Percentiles rank a stretch among this genome's conserved stretches.
These are phyloP conservation scores for Pelobates fuscus DNA, from an alignment of 2,113 vertebrate species.

Conservation along the genomic window DNA sequence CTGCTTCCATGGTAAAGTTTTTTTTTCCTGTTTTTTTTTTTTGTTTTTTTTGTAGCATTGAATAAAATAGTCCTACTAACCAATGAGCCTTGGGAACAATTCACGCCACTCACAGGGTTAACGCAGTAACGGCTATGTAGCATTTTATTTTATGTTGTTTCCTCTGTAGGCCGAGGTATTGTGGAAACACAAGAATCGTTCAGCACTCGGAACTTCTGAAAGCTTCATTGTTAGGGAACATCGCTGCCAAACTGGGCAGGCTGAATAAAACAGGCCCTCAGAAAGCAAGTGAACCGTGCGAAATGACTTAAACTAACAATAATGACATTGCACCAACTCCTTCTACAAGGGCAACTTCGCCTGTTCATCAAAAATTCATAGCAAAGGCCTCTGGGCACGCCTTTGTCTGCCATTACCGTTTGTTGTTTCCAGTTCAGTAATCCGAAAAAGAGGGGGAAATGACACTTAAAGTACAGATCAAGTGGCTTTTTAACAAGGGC, in stretches of 20 bases:
- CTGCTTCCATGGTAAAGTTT: too few relatives aligned
- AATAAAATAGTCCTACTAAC: too few relatives aligned
- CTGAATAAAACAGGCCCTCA: conserved; percentile 66
- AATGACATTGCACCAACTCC: conserved; percentile 62
- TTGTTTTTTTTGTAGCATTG: too few relatives aligned
- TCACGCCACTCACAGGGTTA: too few relatives aligned
- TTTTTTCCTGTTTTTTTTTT: too few relatives aligned
- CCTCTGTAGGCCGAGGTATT: conserved; percentile 33
- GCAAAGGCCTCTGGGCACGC: conserved; percentile 58
- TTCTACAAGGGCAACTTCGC: conserved; percentile 61
- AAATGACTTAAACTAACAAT: conserved; percentile 73
- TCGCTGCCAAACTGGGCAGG: conserved; percentile 60
- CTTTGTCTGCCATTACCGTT: conserved; percentile 57
- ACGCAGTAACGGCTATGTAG: too few relatives aligned
- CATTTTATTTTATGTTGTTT: too few relatives aligned
- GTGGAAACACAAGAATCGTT: conserved; percentile 51
- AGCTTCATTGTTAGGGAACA: conserved; percentile 65
- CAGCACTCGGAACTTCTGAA: conserved; percentile 59
- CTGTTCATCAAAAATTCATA: conserved; percentile 72
- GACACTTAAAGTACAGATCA: conserved; percentile 64
- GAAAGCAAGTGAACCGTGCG: conserved; percentile 66
- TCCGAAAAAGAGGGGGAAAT: conserved; percentile 63
- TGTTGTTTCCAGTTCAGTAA: conserved; percentile 59
- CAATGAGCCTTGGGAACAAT: too few relatives aligned
- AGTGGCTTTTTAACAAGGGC: conserved; percentile 60